Percentiles rank a stretch among this genome's conserved stretches.
Evolutionary conservation across 1,140 invertebrate species (phyloP).

Genomic region (Centruroides sculpturatus): DNA sequence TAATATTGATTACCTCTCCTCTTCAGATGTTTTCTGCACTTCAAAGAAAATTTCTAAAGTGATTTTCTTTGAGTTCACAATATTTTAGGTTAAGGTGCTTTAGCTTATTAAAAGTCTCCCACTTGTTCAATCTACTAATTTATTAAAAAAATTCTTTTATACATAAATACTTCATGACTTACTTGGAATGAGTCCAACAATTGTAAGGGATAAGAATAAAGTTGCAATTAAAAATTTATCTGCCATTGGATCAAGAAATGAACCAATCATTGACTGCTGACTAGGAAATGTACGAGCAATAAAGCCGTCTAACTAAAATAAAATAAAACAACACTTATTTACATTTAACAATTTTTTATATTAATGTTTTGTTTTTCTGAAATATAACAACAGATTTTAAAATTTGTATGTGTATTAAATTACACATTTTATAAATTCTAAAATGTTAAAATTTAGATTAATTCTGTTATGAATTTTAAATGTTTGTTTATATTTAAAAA

Average conservation of each 20-base stretch:
- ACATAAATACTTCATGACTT: constrained; percentile 11
- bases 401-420: neutral
- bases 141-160: constrained; percentile 1
- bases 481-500: neutral
- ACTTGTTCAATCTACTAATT: too few species aligned
- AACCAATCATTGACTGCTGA: constrained; percentile 81
- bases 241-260: constrained; percentile 93
- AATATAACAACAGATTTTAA: neutral
- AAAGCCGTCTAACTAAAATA: constrained; percentile 74
- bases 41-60: too few species aligned
- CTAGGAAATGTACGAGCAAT: constrained; percentile 82
- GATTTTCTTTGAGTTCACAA: too few species aligned
- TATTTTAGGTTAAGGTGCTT: too few species aligned
- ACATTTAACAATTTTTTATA: neutral
- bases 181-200: constrained; percentile 67
- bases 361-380: neutral
- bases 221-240: constrained; percentile 88
- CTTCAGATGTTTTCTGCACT: too few species aligned
- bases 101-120: too few species aligned
- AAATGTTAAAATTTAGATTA: too few species aligned
- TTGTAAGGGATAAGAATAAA: constrained; percentile 71
- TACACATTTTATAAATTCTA: too few species aligned
- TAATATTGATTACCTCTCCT: too few species aligned
- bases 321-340: too few species aligned
- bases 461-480: neutral